Conservation (phyloP, 1,140 invertebrate genomes). For the Drosophila mauritiana region DNA sequence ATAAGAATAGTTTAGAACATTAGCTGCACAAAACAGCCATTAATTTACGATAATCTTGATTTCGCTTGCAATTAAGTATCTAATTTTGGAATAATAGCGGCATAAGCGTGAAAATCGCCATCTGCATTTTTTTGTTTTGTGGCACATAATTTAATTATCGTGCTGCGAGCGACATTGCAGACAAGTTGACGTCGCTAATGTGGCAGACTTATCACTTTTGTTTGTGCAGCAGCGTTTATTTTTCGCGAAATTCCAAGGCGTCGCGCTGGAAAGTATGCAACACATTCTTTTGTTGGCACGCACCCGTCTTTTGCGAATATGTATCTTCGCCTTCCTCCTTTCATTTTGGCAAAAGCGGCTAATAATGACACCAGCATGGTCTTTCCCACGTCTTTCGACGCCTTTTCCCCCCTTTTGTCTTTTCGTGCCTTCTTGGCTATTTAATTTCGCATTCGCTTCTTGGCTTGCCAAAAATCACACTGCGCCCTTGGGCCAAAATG, state of each 20-base stretch:
- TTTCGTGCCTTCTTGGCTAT: constrained; percentile 32
- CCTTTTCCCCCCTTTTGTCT: not conserved
- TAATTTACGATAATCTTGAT: not conserved
- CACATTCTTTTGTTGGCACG: constrained; percentile 57
- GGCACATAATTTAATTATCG: constrained; percentile 59
- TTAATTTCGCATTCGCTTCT: constrained; percentile 69
- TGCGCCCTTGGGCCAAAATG: constrained; percentile 59
- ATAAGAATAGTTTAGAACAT: too few relatives aligned
- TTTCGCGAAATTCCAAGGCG: constrained; percentile 33
- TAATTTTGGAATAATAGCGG: constrained; percentile 6
- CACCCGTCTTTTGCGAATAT: constrained; percentile 36
- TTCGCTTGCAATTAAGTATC: not conserved
- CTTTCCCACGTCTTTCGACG: not conserved
- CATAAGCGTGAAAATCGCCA: constrained; percentile 4
- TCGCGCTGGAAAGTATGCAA: constrained; percentile 67
- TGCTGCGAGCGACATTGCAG: constrained; percentile 33
- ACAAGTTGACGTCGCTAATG: constrained; percentile 53
- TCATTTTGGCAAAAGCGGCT: constrained; percentile 30
- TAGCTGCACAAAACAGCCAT: too few relatives aligned
- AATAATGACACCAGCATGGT: constrained; percentile 30
- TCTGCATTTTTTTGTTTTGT: not conserved
- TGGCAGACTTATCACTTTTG: constrained; percentile 42
- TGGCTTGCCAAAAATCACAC: constrained; percentile 52
- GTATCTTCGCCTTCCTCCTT: constrained; percentile 12
- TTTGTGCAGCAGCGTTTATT: constrained; percentile 32